These are phyloP conservation scores for Stomorhina lunata DNA, from an alignment of 2,888 invertebrate species.

Conservation along the genomic window DNA sequence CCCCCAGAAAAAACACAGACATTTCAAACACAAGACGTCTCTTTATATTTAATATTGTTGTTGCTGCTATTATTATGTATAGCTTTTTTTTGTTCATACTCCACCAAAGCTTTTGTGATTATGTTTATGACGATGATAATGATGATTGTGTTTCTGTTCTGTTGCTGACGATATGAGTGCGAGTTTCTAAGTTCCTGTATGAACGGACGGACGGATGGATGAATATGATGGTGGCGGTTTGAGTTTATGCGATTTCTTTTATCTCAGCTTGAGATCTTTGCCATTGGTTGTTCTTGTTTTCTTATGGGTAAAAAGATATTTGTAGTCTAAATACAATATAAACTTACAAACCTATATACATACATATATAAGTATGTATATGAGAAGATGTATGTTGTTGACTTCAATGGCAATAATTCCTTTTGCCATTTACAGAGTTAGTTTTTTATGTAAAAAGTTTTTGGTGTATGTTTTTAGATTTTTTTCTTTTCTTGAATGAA, in stretches of 20 bases:
- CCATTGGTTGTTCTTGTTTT: constrained; percentile 69
- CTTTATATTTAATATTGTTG: constrained; percentile 5
- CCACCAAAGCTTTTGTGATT: constrained; percentile 49
- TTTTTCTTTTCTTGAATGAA: constrained; percentile 33
- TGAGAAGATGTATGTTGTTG: constrained; percentile 10
- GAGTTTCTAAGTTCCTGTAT: not conserved
- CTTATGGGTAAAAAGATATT: not conserved
- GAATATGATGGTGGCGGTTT: constrained; percentile 59
- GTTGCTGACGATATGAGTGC: constrained; percentile 8
- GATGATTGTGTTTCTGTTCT: constrained; percentile 49
- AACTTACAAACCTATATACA: not conserved
- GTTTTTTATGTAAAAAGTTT: not conserved
- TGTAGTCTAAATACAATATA: not conserved
- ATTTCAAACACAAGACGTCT: too few relatives aligned
- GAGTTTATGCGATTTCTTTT: constrained; percentile 65
- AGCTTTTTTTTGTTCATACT: constrained; percentile 15
- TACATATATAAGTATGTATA: not conserved
- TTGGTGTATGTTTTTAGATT: not conserved
- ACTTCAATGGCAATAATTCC: constrained; percentile 56
- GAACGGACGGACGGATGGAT: constrained; percentile 12
- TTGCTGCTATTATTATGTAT: constrained; percentile 43
- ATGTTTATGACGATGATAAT: constrained; percentile 63
- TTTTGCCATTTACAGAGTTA: constrained; percentile 36
- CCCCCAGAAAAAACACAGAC: too few relatives aligned
- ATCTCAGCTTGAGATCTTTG: constrained; percentile 72